Percentiles rank a stretch among this genome's conserved stretches.
Evolutionary conservation across 2,888 invertebrate species (phyloP).

Genomic region (Coleophora deauratella): DNA sequence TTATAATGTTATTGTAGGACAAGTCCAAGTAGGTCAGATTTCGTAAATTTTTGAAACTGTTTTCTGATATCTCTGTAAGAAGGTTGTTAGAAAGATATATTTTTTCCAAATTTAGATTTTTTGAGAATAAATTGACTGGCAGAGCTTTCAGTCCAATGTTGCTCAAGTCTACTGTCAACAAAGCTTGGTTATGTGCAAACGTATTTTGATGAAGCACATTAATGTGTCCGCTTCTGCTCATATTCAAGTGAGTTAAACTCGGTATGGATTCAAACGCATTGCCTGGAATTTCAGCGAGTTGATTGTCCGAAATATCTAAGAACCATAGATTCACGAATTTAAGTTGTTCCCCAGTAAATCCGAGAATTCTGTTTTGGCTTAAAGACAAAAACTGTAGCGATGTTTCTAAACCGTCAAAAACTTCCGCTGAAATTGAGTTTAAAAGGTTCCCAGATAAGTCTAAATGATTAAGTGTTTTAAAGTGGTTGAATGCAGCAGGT

Average conservation of each 20-base stretch:
- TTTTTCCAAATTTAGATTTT: constrained; percentile 77
- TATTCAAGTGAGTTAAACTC: constrained; percentile 80
- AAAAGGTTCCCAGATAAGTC: constrained; percentile 88
- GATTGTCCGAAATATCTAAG: constrained; percentile 87
- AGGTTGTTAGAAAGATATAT: constrained; percentile 82
- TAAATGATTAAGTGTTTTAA: constrained; percentile 80
- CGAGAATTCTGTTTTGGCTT: constrained; percentile 82
- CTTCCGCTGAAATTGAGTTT: constrained; percentile 80
- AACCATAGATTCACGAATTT: constrained; percentile 77
- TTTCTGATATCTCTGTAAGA: constrained; percentile 84
- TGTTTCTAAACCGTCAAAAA: constrained; percentile 84
- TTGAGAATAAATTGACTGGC: constrained; percentile 81
- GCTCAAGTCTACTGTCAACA: constrained; percentile 83
- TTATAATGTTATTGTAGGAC: constrained; percentile 84
- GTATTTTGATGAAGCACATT: constrained; percentile 77
- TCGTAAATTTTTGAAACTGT: constrained; percentile 82
- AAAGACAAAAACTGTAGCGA: constrained; percentile 81
- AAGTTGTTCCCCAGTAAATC: constrained; percentile 77
- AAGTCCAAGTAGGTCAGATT: constrained; percentile 85
- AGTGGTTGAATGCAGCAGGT: constrained; percentile 84
- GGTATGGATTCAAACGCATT: constrained; percentile 79
- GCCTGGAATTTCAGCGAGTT: constrained; percentile 80
- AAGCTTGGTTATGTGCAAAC: constrained; percentile 79
- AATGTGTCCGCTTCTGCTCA: constrained; percentile 83
- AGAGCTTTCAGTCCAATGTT: constrained; percentile 82